Evolutionary conservation across 2,888 invertebrate species (phyloP).

Genomic region (Argynnis bischoffii): DNA sequence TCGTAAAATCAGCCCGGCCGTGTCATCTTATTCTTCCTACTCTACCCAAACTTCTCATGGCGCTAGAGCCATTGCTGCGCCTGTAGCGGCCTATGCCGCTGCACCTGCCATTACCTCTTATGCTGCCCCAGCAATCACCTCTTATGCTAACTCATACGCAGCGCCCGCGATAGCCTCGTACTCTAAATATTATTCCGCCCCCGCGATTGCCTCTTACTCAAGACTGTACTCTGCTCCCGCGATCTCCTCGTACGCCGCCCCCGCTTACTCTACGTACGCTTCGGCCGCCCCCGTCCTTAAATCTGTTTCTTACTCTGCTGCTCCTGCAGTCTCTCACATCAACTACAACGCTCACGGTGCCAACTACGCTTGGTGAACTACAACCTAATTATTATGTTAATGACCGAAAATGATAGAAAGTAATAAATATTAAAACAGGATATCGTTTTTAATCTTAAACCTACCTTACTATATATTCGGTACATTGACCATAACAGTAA

Average conservation of each 20-base stretch:
- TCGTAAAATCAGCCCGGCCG: conserved; percentile 51
- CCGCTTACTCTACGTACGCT: conserved; percentile 50
- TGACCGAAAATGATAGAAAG: conserved; percentile 17
- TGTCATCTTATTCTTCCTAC: conserved; percentile 55
- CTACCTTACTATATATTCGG: neutral
- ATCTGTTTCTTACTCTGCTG: conserved; percentile 81
- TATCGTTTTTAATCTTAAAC: conserved; percentile 41
- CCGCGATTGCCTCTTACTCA: conserved; percentile 79
- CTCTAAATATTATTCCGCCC: conserved; percentile 48
- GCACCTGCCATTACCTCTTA: conserved; percentile 56
- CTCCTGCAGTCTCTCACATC: conserved; percentile 84
- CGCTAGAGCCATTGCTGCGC: conserved; percentile 49
- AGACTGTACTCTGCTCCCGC: conserved; percentile 55
- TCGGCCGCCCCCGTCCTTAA: conserved; percentile 64
- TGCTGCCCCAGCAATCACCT: conserved; percentile 60
- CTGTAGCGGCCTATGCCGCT: conserved; percentile 49
- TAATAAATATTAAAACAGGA: conserved; percentile 18
- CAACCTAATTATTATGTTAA: conserved; percentile 41
- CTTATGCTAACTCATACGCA: conserved; percentile 49
- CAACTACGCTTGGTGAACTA: conserved; percentile 84
- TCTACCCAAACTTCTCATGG: conserved; percentile 53
- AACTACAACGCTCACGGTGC: conserved; percentile 85
- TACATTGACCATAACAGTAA: conserved; percentile 12
- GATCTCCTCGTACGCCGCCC: conserved; percentile 49
- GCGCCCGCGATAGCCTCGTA: conserved; percentile 46